Base-by-base conservation (phyloP, 2,113 vertebrate genomes). In the Mirounga angustirostris region DNA sequence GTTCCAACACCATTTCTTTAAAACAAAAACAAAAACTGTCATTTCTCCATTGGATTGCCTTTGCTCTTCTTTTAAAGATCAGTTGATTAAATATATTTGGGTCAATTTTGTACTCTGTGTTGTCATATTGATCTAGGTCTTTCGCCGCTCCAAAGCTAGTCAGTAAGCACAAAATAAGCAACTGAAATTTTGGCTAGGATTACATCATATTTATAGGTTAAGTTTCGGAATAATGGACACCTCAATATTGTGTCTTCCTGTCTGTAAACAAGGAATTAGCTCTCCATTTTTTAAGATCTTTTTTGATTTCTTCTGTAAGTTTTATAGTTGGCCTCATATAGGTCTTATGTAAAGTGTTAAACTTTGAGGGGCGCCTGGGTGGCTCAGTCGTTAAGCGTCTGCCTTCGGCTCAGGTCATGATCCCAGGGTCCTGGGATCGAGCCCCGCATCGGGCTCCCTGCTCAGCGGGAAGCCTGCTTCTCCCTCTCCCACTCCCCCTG, bases 281-380 rank as follows among this genome's bases (percentile, higher is more conserved):
- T 74, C 59, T 50, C 30, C 40, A 58, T 46, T 58, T 67, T 71
- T 67, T 88, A 83, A n/a, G 56, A 78, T 78, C 46, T 58, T 89
- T 15, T 89, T 88, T 74, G 26, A 46, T 59, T 91, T 94, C 12
- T 76, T 93, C 82, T 26, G 30, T 78, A 67, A 88, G 33, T 84
- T 94, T 82, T 96, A 22, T 19, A 59, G 21, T 84, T 92, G 78
- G 52, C 43, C 26, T 88, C 59, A 78, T 87, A 74, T 65, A 90
- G 54, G 30, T 74, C 9, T 65, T 65, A 1, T 81, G 12, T 58
- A 94, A 46, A 87, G 40, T 5, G 40, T 43, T 43, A 43, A 43
- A 69, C 30, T 88, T 52, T 43, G 26, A 78, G 4, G 40, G 40
- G 40, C 40, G 40, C 40, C 40, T 40, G 40, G 40, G 40, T 40